Evolutionary conservation across 2,113 vertebrate genomes (phyloP), one percentile per base, ranked within the genome.

Genomic region (Excalfactoria chinensis): DNA sequence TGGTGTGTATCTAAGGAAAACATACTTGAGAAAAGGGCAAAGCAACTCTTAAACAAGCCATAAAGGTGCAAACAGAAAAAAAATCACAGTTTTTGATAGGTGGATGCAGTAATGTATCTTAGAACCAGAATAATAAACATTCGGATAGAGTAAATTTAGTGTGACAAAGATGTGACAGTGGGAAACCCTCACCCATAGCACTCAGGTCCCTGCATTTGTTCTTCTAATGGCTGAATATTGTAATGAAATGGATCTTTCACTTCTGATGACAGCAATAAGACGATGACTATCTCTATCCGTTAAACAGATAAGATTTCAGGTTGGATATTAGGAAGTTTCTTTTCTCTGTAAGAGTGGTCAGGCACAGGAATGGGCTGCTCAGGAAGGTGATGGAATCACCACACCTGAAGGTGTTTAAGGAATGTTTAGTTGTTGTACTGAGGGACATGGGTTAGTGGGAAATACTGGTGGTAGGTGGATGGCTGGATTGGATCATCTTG

Each of bases 31-130:
- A 67, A 76, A 93, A 89, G 81, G 88, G 76, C 86, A 86, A 81
- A 77, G 81, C 48, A 76, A 66, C 84, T 86, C 89, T 51, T 51
- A 93, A 95, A 72, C 69, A 32, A 80, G 30, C 92, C 53, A 11
- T 83, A 60, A 96, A 55, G 35, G 11, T 2, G 51, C 73, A 37
- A 68, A 43, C 67, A 40, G 12, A 51, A 4, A 56, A 73, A 91
- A 34, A 59, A 37, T 26, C n/a, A 8, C 6, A 37, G 26, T 8
- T 93, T 75, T 58, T 32, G n/a, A 40, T 13, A 32, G 16, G 19
- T 53, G 10, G 34, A 25, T 37, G 30, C 25, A 15, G 35, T 34
- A 6, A 32, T 84, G 30, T 0, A 3, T 15, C 34, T 46, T 62
- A 66, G 64, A 40, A 56, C 7, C 11, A 9, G 12, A 19, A 6